Conservation (phyloP, 2,113 vertebrate genomes). For the Dicerorhinus sumatrensis region DNA sequence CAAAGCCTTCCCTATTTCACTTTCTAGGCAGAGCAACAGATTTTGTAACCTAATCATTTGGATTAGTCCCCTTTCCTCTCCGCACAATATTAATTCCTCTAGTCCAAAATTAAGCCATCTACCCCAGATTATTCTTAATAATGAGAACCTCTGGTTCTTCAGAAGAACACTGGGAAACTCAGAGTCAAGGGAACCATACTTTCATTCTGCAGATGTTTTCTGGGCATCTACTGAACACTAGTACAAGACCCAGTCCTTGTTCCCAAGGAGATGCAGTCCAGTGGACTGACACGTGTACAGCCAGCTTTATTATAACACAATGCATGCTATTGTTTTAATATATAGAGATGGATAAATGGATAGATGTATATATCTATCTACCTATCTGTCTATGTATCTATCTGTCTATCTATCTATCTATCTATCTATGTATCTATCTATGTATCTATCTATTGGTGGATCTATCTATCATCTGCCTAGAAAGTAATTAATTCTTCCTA, state of each 20-base stretch:
- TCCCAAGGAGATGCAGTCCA: neutral
- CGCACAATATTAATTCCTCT: constrained; percentile 14
- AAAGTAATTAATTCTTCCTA: neutral
- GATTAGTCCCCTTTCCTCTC: neutral
- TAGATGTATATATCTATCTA: neutral
- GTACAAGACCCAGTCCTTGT: neutral
- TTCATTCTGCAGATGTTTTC: neutral
- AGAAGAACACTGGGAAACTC: neutral
- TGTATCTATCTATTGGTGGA: neutral
- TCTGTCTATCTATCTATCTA: neutral
- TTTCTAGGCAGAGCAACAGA: neutral
- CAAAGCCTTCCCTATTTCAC: constrained; percentile 14
- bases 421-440: neutral
- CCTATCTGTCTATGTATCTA: neutral
- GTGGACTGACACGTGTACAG: neutral
- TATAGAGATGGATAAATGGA: neutral
- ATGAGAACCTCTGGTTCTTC: neutral
- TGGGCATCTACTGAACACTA: neutral
- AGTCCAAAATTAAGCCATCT: neutral
- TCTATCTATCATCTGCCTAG: neutral
- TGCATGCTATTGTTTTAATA: neutral
- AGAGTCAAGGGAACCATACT: neutral
- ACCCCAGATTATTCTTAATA: neutral
- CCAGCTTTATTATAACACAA: neutral
- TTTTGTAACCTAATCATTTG: neutral